Conservation (phyloP, 2,113 vertebrate genomes). For the Labeo catla region DNA sequence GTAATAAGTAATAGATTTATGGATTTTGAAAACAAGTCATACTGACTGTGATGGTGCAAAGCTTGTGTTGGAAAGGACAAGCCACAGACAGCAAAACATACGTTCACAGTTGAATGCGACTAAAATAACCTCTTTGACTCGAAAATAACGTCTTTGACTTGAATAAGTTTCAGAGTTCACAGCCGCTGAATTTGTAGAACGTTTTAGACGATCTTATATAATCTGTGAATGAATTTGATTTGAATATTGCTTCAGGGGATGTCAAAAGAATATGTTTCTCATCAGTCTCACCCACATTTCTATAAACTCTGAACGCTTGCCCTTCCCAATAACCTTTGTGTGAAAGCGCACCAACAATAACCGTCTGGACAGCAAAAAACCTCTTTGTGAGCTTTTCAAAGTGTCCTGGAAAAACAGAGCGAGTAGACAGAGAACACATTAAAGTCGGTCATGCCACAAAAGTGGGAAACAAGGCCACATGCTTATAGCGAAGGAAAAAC, state of each 20-base stretch:
- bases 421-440: constrained; percentile 35
- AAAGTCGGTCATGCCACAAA: constrained; percentile 50
- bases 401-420: constrained; percentile 49
- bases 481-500: constrained; percentile 47
- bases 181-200: background rate
- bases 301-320: constrained; percentile 10
- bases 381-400: constrained; percentile 44
- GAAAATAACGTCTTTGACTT: background rate
- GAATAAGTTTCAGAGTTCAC: background rate
- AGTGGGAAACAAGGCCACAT: constrained; percentile 42
- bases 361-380: constrained; percentile 45
- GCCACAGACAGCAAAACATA: background rate
- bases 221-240: constrained; percentile 27
- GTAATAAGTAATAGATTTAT: background rate
- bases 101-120: background rate
- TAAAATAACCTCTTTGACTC: background rate
- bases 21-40: background rate
- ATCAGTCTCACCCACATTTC: constrained; percentile 45
- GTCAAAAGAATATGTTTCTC: constrained; percentile 24
- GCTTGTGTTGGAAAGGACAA: background rate
- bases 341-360: constrained; percentile 47
- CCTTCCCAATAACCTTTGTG: constrained; percentile 30
- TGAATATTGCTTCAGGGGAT: background rate
- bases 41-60: background rate
- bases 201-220: background rate